Base-by-base conservation (phyloP, 2,888 invertebrate genomes). In the Stenodera caucasica region DNA sequence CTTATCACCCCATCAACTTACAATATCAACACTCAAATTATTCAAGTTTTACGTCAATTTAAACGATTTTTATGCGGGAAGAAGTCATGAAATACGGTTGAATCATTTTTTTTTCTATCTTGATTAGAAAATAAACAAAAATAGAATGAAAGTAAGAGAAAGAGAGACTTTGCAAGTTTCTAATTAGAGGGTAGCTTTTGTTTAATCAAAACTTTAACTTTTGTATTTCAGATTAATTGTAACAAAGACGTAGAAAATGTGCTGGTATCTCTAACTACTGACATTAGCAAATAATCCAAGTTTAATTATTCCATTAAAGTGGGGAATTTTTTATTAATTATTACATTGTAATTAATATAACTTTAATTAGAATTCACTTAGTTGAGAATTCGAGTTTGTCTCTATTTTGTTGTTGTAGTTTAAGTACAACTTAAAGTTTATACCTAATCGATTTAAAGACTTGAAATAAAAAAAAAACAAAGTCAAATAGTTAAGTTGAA, bases 141-240 rank as follows among this genome's bases (percentile, higher is more conserved):
- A n/a, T n/a, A n/a, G n/a, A n/a, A n/a, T n/a, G n/a, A n/a, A n/a
- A n/a, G n/a, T n/a, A n/a, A n/a, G n/a, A n/a, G n/a, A n/a, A n/a
- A n/a, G n/a, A n/a, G n/a, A n/a, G n/a, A n/a, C n/a, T n/a, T n/a
- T n/a, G 45, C 45, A 64, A 67, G 64, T 68, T 68, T 67, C 63
- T 71, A 69, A 71, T 71, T 68, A 70, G 68, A 70, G 65, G 69
- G 66, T 66, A 67, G 68, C 68, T 69, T 40, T 70, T 70, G 70
- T 71, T 70, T 69, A 71, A 70, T 70, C 71, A 71, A 65, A 66
- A 67, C 66, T 66, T 69, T 65, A 71, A 71, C 68, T 71, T 71
- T 71, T 66, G 66, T 68, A 67, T 70, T 70, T 69, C 70, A 68
- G 67, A 71, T 71, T 71, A 69, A 71, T 71, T 71, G 71, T 64